These are phyloP conservation scores for Schizothorax lantsangensis DNA, from an alignment of 2,797 vertebrate species.

Conservation along the genomic window DNA sequence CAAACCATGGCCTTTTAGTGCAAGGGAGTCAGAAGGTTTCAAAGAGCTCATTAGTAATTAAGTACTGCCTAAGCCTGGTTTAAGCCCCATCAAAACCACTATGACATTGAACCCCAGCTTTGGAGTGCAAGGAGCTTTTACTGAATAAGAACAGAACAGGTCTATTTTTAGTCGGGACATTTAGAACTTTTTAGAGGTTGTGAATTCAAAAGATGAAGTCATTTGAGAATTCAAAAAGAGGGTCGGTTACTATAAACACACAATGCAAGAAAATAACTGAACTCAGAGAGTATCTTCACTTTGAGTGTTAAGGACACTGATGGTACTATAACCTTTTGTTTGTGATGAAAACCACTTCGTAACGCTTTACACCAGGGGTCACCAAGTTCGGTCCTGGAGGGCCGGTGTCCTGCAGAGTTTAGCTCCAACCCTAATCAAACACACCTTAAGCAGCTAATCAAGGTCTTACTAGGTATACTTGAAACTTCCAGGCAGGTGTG, in stretches of 20 bases:
- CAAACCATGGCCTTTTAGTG: slow-evolving; percentile 19
- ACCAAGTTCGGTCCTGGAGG: no score
- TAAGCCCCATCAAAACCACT: slow-evolving; percentile 22
- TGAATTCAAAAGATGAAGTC: slow-evolving; percentile 59
- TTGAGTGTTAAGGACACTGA: not conserved
- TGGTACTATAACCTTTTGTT: not conserved
- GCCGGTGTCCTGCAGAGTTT: no score
- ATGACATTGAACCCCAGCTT: slow-evolving; percentile 29
- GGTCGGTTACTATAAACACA: slow-evolving; percentile 75
- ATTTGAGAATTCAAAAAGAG: slow-evolving; percentile 69
- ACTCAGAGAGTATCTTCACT: slow-evolving; percentile 44
- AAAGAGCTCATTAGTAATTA: slow-evolving; percentile 39
- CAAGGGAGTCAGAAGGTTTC: slow-evolving; percentile 26
- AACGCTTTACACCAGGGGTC: no score
- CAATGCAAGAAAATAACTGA: slow-evolving; percentile 68
- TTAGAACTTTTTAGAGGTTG: slow-evolving; percentile 62
- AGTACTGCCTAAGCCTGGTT: slow-evolving; percentile 18
- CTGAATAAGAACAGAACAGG: slow-evolving; percentile 10
- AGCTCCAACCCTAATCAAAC: no score
- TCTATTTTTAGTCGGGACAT: slow-evolving; percentile 64
- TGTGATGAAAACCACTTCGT: not conserved
- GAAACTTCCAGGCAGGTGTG: no score
- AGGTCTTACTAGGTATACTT: no score
- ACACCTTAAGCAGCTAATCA: no score
- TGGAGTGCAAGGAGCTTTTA: slow-evolving; percentile 7